Percentiles rank a stretch among this genome's conserved stretches.
Evolutionary conservation across 2,113 vertebrate genomes (phyloP).

Genomic region (Dinomys branickii): DNA sequence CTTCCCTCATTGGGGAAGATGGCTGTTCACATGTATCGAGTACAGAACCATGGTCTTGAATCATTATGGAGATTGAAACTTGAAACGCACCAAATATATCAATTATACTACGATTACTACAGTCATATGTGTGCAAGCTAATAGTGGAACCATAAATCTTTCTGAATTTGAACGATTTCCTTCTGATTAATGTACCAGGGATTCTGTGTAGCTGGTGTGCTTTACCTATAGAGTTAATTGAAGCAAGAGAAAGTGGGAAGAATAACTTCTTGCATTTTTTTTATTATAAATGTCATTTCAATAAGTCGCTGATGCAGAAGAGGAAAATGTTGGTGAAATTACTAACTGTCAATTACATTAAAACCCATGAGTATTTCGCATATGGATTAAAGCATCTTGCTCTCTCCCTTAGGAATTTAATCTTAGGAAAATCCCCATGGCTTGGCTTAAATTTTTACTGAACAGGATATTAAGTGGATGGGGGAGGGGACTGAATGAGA

Average conservation of each 20-base stretch:
- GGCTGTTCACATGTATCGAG: neutral
- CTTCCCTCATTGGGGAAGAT: fast-evolving
- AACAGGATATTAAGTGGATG: no score
- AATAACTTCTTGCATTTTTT: constrained; percentile 77
- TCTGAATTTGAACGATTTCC: constrained; percentile 64
- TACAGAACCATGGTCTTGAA: neutral
- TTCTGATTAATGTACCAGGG: constrained; percentile 65
- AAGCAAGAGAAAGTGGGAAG: constrained; percentile 61
- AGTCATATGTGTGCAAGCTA: constrained; percentile 46
- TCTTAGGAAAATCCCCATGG: neutral
- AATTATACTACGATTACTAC: constrained; percentile 45
- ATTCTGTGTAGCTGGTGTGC: constrained; percentile 21
- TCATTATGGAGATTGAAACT: constrained; percentile 21
- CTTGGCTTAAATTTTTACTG: neutral
- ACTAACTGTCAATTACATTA: constrained; percentile 48
- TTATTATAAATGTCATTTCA: constrained; percentile 74
- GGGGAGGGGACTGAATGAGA: neutral
- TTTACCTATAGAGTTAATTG: constrained; percentile 71
- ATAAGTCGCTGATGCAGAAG: constrained; percentile 61
- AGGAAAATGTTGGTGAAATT: neutral
- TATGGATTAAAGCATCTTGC: constrained; percentile 26
- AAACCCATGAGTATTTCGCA: neutral
- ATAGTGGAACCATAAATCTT: constrained; percentile 47
- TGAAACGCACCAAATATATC: constrained; percentile 47
- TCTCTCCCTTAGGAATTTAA: neutral